Percentiles rank a stretch among this genome's conserved stretches.
These are phyloP conservation scores for Dasyprocta punctata DNA, from an alignment of 2,113 vertebrate species.

Conservation along the genomic window DNA sequence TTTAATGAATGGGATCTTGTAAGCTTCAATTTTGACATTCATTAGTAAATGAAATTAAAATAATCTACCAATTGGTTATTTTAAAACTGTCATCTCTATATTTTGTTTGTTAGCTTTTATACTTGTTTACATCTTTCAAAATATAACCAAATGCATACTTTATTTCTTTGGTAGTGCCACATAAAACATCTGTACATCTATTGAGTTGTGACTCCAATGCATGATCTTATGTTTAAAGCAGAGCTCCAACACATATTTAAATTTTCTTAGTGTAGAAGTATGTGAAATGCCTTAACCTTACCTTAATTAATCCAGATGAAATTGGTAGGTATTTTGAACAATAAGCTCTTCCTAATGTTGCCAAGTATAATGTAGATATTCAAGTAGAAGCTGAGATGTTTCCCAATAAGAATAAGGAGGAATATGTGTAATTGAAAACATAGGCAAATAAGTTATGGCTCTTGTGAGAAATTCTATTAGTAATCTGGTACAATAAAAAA, in stretches of 20 bases:
- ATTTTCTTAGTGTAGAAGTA: background rate
- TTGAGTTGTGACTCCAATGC: rapidly evolving
- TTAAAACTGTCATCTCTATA: background rate
- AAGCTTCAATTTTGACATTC: background rate
- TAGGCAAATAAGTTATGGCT: background rate
- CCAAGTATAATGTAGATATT: background rate
- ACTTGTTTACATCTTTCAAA: background rate
- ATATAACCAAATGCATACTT: background rate
- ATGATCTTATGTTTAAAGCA: background rate
- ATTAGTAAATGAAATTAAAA: background rate
- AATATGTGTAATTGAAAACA: background rate
- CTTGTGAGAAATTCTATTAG: background rate
- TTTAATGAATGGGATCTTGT: background rate
- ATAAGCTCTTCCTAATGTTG: background rate
- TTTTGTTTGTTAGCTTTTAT: background rate
- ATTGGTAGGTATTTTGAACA: rapidly evolving
- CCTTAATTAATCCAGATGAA: background rate
- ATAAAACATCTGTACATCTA: background rate
- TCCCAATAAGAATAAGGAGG: background rate
- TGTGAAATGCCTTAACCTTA: background rate
- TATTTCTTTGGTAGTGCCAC: background rate
- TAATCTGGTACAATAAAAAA: background rate
- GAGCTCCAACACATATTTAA: background rate
- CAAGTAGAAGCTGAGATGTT: background rate
- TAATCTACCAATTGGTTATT: background rate